Percentiles rank a stretch among this genome's conserved stretches.
Evolutionary conservation across 1,140 invertebrate genomes (phyloP).

Genomic region (Eriocheir sinensis): DNA sequence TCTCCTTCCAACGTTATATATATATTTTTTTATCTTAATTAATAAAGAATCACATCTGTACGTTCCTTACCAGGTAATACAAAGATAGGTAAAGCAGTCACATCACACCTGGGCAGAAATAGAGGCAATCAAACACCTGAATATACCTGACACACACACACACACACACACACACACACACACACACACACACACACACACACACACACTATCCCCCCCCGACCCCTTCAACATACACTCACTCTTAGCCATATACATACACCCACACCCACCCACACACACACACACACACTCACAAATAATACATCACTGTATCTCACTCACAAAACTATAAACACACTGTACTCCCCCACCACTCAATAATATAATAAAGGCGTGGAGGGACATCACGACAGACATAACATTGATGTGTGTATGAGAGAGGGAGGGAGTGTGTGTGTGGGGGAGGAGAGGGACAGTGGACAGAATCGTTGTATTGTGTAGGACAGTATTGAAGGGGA

Average conservation of each 20-base stretch:
- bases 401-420: not conserved
- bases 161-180: slow-evolving; percentile 46
- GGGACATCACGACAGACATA: not conserved
- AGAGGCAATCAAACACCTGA: not conserved
- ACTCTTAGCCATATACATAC: not conserved
- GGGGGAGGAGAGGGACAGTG: too few relatives aligned
- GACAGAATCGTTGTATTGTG: not conserved
- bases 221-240: slow-evolving; percentile 19
- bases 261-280: slow-evolving; percentile 46
- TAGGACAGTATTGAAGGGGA: not conserved
- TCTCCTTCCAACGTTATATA: not conserved
- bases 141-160: slow-evolving; percentile 35
- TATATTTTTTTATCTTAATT: too few relatives aligned
- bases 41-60: too few relatives aligned
- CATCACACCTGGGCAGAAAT: not conserved
- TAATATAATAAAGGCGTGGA: not conserved
- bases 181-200: slow-evolving; percentile 53
- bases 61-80: not conserved
- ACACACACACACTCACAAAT: not conserved
- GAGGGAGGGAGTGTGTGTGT: not conserved
- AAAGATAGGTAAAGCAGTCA: not conserved
- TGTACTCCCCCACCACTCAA: not conserved
- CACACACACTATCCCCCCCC: not conserved
- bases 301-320: not conserved
- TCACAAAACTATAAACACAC: not conserved